These are phyloP conservation scores for Galbula dea DNA, from an alignment of 2,113 vertebrate genomes.

Conservation along the genomic window DNA sequence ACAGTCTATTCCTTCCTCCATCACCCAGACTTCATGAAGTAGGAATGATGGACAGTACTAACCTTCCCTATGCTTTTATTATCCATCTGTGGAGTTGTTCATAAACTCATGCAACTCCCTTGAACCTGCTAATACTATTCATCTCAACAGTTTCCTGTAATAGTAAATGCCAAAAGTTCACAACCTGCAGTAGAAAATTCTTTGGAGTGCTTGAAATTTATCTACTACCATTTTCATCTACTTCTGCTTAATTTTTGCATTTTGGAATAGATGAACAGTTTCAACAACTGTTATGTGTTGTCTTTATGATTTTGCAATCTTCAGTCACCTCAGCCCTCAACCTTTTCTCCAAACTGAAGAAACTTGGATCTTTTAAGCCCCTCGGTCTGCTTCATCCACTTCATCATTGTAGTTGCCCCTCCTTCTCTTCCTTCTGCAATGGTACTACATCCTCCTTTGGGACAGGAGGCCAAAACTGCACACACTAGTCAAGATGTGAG, in stretches of 20 bases:
- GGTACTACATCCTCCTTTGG: neutral
- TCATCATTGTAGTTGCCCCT: neutral
- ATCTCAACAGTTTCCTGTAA: neutral
- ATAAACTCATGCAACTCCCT: neutral
- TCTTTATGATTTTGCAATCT: neutral
- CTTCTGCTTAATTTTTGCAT: neutral
- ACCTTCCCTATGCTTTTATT: neutral
- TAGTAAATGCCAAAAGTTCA: neutral
- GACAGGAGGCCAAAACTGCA: neutral
- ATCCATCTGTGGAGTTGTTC: neutral
- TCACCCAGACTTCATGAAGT: neutral
- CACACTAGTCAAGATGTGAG: fast-evolving
- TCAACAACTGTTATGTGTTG: neutral
- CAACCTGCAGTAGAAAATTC: neutral
- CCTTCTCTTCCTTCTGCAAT: neutral
- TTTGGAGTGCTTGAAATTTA: neutral
- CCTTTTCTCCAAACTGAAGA: neutral
- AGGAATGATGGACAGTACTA: neutral
- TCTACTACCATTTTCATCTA: neutral
- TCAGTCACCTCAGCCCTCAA: neutral
- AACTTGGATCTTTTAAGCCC: neutral
- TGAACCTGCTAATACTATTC: neutral
- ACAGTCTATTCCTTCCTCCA: neutral
- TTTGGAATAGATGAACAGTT: neutral
- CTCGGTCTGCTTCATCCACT: neutral